A percentile compares a stretch with the other conserved stretches of the same genome.
These are phyloP conservation scores for Hanleya hanleyi DNA, from an alignment of 2,888 invertebrate species.

Conservation along the genomic window DNA sequence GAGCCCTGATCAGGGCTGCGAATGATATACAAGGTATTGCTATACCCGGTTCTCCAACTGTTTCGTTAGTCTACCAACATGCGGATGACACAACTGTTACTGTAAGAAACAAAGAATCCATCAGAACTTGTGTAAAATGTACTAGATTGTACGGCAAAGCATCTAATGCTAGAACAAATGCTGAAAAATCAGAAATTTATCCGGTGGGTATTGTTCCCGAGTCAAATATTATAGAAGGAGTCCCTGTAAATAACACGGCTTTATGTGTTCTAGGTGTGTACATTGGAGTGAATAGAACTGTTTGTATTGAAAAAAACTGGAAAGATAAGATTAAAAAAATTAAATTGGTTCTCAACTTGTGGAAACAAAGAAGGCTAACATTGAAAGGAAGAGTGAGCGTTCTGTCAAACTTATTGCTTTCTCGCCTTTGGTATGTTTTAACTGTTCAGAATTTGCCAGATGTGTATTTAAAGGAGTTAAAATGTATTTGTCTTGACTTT, in stretches of 20 bases:
- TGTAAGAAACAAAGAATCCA: background rate
- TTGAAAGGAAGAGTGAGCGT: background rate
- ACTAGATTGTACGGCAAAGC: constrained; percentile 11
- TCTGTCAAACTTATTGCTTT: background rate
- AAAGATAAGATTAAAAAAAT: background rate
- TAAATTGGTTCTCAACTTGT: background rate
- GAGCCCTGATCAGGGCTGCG: background rate
- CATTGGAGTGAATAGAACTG: background rate
- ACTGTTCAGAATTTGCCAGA: background rate
- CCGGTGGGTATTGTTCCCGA: too few species aligned
- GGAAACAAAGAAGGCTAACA: constrained; percentile 1
- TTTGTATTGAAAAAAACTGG: constrained; percentile 3
- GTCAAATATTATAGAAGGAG: too few species aligned
- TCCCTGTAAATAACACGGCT: too few species aligned
- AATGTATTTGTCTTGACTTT: background rate
- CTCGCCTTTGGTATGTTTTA: background rate
- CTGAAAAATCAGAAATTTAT: constrained; percentile 4
- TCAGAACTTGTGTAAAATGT: background rate
- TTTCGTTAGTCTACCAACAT: constrained; percentile 7
- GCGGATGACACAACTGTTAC: constrained; percentile 21
- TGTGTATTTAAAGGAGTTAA: background rate
- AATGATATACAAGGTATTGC: constrained; percentile 21
- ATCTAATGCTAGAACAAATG: constrained; percentile 34
- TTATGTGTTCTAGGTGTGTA: constrained; percentile 2
- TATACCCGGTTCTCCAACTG: constrained; percentile 7